Conservation (phyloP, 2,113 vertebrate genomes). For the Dendrocopos noguchii region DNA sequence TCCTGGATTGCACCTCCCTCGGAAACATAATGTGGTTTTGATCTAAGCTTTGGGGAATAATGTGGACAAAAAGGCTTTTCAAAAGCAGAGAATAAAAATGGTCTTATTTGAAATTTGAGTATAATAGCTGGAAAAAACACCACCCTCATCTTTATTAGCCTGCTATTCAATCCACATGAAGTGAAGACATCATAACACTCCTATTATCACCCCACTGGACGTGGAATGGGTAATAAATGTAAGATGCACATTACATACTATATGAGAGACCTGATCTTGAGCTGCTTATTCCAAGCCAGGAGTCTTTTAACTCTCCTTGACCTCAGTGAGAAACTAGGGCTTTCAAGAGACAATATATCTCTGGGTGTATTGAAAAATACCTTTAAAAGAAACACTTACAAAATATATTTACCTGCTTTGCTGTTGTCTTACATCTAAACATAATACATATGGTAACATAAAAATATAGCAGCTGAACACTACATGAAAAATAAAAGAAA, state of each 20-base stretch:
- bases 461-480: not conserved
- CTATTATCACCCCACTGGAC: constrained; percentile 18
- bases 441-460: not conserved
- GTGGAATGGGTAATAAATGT: not conserved
- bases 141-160: constrained; percentile 35
- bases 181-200: constrained; percentile 24
- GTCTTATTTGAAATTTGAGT: constrained; percentile 46
- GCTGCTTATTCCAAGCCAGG: not conserved
- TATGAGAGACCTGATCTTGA: not conserved
- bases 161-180: constrained; percentile 41
- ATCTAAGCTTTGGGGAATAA: constrained; percentile 31
- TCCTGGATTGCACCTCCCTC: not conserved
- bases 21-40: constrained; percentile 21
- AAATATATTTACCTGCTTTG: not conserved
- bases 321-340: not conserved
- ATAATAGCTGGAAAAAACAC: constrained; percentile 30
- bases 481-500: not conserved
- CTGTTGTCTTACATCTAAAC: not conserved
- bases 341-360: not conserved
- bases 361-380: not conserved
- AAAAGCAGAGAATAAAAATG: constrained; percentile 49
- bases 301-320: not conserved
- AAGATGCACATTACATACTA: not conserved
- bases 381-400: not conserved
- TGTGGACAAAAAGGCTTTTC: constrained; percentile 40